Evolutionary conservation across 2,888 invertebrate species (phyloP), one percentile per base, ranked within the genome.

Genomic region (Leucophora obtusa): DNA sequence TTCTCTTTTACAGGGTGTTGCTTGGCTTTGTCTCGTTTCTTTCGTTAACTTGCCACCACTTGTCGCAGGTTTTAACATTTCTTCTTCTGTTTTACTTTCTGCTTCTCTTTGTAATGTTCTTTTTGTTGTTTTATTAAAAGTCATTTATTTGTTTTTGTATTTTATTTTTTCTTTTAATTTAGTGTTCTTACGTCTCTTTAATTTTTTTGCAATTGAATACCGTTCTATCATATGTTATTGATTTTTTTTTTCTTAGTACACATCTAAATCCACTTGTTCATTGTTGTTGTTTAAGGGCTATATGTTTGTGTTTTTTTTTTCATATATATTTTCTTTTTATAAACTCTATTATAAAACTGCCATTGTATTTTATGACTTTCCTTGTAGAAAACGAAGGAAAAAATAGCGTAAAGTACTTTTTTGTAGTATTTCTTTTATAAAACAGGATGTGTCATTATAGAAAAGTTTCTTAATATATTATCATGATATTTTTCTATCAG

Each of bases 141-240:
- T 63, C 56, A 74, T 15, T 69, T 47, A 24, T 17, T 63, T 15
- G 51, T 51, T 62, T 28, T 63, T 56, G 33, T 59, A n/a, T n/a
- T n/a, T n/a, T 72, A 59, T 38, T 21, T 66, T 66, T 68, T 15
- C 11, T 56, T 78, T 58, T 47, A 51, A 33, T 58, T 51, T 68
- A 53, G 38, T 65, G 50, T 17, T 68, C 14, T 47, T 66, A 54
- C n/a, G 24, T 35, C 43, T 53, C 17, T 51, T 56, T 74, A 60
- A 6, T 62, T 63, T 65, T 47, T 69, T 63, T 73, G 47, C 69
- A 72, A 76, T 83, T 83, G 83, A 82, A 83, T 82, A 79, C 79
- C 83, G 82, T 60, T 69, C 73, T 43, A 83, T 85, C 87, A 87
- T 87, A 88, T 87, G 86, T 83, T 88, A 88, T 88, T 86, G 88